Evolutionary conservation across 2,113 vertebrate species (phyloP).

Genomic region (Actenoides hombroni): DNA sequence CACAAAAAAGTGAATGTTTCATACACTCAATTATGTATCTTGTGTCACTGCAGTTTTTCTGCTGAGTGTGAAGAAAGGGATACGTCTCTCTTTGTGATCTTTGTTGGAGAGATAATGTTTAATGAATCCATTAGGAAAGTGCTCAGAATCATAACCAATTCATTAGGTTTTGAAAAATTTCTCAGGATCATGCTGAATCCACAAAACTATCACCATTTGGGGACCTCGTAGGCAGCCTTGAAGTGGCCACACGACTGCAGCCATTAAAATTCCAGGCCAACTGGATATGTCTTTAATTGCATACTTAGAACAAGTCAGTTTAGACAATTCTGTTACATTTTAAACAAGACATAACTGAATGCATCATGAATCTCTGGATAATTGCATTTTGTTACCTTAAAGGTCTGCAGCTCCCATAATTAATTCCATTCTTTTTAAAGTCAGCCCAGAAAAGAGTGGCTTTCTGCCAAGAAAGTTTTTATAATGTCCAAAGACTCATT

Average conservation of each 20-base stretch:
- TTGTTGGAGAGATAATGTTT: neutral
- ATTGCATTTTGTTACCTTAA: conserved; percentile 45
- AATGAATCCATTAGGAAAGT: neutral
- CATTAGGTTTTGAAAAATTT: neutral
- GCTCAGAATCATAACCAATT: neutral
- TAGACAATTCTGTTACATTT: conserved; percentile 18
- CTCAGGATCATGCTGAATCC: neutral
- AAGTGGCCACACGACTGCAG: neutral
- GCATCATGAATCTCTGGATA: conserved; percentile 14
- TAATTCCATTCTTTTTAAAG: conserved; percentile 47
- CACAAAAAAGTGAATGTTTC: neutral
- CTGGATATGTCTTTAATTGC: neutral
- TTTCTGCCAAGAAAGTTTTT: conserved; percentile 54
- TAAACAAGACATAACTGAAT: conserved; percentile 35
- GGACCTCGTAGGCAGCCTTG: neutral
- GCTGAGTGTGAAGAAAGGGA: neutral
- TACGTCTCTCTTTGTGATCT: neutral
- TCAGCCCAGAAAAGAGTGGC: conserved; percentile 24
- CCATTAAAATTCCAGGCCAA: neutral
- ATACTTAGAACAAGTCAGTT: neutral
- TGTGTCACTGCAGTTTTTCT: neutral
- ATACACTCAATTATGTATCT: neutral
- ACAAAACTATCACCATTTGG: neutral
- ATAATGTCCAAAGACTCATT: conserved; percentile 47
- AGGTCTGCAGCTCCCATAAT: conserved; percentile 9